These are phyloP conservation scores for Bucorvus abyssinicus DNA, from an alignment of 2,797 vertebrate species.

Conservation along the genomic window DNA sequence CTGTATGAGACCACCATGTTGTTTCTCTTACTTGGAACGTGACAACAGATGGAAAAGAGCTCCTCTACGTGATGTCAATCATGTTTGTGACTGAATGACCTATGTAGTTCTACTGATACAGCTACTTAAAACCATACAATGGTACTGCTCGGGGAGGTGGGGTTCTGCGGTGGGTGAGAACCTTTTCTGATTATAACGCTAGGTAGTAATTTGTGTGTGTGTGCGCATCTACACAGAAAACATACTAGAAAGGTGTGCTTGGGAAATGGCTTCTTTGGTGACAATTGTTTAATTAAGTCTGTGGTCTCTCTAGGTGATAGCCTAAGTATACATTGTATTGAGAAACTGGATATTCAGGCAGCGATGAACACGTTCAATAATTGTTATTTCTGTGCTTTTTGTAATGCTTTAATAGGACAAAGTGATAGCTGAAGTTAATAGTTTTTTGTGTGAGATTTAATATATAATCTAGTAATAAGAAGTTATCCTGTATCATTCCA, in stretches of 20 bases:
- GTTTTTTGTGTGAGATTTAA: background rate
- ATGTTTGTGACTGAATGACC: background rate
- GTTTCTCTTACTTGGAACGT: background rate
- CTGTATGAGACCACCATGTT: background rate
- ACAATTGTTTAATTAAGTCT: background rate
- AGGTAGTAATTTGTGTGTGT: background rate
- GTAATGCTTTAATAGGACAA: background rate
- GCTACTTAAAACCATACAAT: background rate
- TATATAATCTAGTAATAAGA: background rate
- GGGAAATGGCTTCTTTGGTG: background rate
- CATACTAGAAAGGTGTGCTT: background rate
- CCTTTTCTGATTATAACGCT: background rate
- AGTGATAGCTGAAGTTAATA: background rate
- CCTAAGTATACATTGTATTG: background rate
- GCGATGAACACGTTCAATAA: background rate
- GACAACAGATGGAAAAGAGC: background rate
- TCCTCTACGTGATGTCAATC: background rate
- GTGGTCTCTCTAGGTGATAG: background rate
- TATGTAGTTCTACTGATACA: background rate
- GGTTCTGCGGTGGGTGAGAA: background rate
- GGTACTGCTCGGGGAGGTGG: accelerated
- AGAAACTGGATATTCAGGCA: background rate
- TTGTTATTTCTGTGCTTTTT: background rate
- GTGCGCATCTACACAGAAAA: background rate
- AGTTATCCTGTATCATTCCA: background rate